Conservation (phyloP, 2,797 vertebrate species). For the Enteromius argenteus region DNA sequence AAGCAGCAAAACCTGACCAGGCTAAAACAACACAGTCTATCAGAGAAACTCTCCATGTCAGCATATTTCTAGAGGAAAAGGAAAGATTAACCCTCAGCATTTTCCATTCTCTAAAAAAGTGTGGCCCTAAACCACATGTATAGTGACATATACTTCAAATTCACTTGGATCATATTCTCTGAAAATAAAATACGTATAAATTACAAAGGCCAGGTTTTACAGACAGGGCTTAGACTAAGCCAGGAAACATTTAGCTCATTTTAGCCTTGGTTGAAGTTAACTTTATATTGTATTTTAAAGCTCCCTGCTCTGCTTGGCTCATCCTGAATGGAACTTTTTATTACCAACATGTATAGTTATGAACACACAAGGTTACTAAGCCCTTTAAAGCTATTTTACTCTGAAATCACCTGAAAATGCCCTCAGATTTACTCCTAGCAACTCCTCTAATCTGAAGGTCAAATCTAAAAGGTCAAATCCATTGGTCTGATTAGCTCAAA, state of each 20-base stretch:
- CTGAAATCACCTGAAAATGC: not conserved
- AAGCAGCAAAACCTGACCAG: slow-evolving; percentile 38
- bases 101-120: slow-evolving; percentile 40
- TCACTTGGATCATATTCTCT: not conserved
- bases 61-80: slow-evolving; percentile 41
- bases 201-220: too few species aligned
- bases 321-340: not conserved
- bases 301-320: not conserved
- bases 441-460: not conserved
- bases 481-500: not conserved
- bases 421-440: slow-evolving; percentile 3
- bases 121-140: not conserved
- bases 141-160: not conserved
- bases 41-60: slow-evolving; percentile 36
- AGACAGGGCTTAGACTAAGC: too few species aligned
- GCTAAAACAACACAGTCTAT: slow-evolving; percentile 37
- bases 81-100: slow-evolving; percentile 37
- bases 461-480: not conserved
- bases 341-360: slow-evolving; percentile 1
- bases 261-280: not conserved
- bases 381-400: not conserved
- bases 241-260: not conserved
- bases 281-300: not conserved
- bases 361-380: slow-evolving; percentile 2
- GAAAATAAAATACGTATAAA: not conserved